Evolutionary conservation across 2,797 vertebrate species (phyloP).

Genomic region (Danio aesculapii): DNA sequence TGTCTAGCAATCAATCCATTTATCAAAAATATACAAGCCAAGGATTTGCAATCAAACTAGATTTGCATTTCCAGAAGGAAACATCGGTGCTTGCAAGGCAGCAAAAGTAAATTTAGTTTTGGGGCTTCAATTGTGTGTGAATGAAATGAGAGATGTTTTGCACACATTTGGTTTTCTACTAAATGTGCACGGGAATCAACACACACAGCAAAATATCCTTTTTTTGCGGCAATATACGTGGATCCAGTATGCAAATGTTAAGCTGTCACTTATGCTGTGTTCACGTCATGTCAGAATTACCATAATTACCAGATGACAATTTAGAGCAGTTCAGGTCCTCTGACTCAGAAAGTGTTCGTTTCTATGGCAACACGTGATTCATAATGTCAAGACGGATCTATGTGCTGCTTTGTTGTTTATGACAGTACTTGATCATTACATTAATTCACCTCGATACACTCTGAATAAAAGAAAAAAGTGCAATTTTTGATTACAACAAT

Average conservation of each 20-base stretch:
- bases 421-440: conserved; percentile 3
- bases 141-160: conserved; percentile 18
- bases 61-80: background rate
- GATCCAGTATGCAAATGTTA: conserved; percentile 35
- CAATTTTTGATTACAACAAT: background rate
- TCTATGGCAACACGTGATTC: conserved; percentile 29
- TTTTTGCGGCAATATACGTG: background rate
- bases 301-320: conserved; percentile 37
- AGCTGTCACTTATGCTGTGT: conserved; percentile 28
- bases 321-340: conserved; percentile 20
- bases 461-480: background rate
- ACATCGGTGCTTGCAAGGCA: background rate
- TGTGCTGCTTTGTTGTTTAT: conserved; percentile 25
- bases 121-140: background rate
- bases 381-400: conserved; percentile 9
- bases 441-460: background rate
- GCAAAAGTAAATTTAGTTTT: background rate
- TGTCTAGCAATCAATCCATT: conserved; percentile 1
- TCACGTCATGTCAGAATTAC: conserved; percentile 28
- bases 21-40: background rate
- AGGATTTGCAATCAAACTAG: background rate
- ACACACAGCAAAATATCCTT: background rate
- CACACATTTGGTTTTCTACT: conserved; percentile 6
- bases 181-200: background rate
- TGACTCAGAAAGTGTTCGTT: conserved; percentile 20